Conservation (phyloP, 2,797 vertebrate genomes). For the Dipus sagitta region DNA sequence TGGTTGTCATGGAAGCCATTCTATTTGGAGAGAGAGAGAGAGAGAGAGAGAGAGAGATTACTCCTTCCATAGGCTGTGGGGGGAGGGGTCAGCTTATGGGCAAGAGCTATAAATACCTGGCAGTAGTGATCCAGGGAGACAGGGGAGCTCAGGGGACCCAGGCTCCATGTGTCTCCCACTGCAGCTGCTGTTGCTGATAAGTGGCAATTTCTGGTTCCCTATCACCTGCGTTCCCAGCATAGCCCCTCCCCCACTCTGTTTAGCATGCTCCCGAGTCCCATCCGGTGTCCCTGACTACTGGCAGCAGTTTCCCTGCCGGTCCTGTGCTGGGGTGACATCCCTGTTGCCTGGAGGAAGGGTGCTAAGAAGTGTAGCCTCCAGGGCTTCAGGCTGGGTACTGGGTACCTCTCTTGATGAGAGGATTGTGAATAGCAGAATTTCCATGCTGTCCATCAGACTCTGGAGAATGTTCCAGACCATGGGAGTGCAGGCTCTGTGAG, state of each 20-base stretch:
- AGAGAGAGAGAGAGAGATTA: not conserved
- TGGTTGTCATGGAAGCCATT: not conserved
- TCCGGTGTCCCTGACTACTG: no score
- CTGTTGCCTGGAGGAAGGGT: not conserved
- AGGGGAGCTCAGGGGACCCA: not conserved
- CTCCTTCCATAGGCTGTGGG: not conserved
- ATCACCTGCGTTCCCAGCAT: no score
- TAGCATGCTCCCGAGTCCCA: no score
- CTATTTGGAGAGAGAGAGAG: not conserved
- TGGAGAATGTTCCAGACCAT: no score
- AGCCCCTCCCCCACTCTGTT: not conserved
- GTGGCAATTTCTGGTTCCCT: not conserved
- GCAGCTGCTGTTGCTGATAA: no score
- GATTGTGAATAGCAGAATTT: no score
- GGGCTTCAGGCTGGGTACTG: not conserved
- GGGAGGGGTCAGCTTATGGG: no score
- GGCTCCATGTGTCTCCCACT: not conserved
- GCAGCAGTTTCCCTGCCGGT: not conserved
- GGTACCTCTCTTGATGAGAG: no score
- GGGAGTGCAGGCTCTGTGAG: no score
- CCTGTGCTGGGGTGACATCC: not conserved
- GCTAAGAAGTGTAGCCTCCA: not conserved
- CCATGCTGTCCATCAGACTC: no score
- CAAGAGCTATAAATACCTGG: not conserved
- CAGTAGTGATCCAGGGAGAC: not conserved